Base-by-base conservation (phyloP, 1,140 invertebrate species). In the Euwallacea similis region DNA sequence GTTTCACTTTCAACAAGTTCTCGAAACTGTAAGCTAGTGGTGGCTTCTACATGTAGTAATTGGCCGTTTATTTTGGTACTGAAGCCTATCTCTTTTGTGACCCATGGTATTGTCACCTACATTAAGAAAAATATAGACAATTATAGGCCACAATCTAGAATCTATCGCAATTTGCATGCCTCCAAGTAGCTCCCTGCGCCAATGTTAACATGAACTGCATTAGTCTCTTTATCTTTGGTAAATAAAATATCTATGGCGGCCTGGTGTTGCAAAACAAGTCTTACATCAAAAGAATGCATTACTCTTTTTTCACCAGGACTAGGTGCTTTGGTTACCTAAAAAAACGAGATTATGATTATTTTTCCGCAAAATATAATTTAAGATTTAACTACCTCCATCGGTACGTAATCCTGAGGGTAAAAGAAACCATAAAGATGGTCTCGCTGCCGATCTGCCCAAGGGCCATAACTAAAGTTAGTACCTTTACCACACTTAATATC, bases 391-490 rank as follows among this genome's bases (percentile, higher is more conserved):
- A 92, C 86, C 81, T 90, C 87, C 70, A 92, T 83, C 56, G 88
- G 87, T 76, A 92, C 88, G 82, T 91, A 95, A 81, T 95, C 93
- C 69, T 93, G 91, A 4, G 97, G 97, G 81, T 94, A 98, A 81
- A 99, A 99, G 81, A 98, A 98, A 83, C 91, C 96, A 82, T 95
- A 98, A 13, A 99, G 83, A 83, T 96, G 90, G 81, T 98, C 96
- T 69, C 97, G 86, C 82, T 99, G 97, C 53, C 96, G 86, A 82
- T 99, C 97, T 7, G 96, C 96, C 97, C 97, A 99, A 6, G 98
- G 97, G 2, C 97, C 97, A 79, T 98, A 98, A 82, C 95, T 97
- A 76, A 98, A 96, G 80, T 98, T 95, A 50, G 97, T 99, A 71
- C 91, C 96, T 85, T 98, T 97, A 2, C 96, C 94, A 85, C 96